These are phyloP conservation scores for Scophthalmus maximus DNA, from an alignment of 2,113 vertebrate genomes.

Conservation along the genomic window DNA sequence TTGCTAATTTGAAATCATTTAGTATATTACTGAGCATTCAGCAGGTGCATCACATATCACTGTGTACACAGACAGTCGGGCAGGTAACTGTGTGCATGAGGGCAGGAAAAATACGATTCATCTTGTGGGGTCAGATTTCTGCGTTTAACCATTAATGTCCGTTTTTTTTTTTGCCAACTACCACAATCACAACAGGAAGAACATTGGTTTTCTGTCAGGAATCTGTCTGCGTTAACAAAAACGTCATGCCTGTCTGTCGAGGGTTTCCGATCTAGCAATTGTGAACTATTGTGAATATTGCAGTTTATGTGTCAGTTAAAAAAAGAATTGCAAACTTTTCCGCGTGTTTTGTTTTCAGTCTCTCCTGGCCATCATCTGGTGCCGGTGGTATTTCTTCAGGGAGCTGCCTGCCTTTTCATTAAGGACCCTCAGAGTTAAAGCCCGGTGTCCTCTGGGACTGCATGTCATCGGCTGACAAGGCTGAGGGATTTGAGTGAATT, in stretches of 20 bases:
- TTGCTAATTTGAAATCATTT: slow-evolving; percentile 93
- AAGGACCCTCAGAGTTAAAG: slow-evolving; percentile 71
- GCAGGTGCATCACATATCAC: slow-evolving; percentile 82
- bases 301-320: background rate
- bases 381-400: slow-evolving; percentile 47
- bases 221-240: slow-evolving; percentile 9
- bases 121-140: slow-evolving; percentile 83
- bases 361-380: slow-evolving; percentile 43
- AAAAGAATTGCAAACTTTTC: slow-evolving; percentile 14
- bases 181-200: slow-evolving; percentile 63
- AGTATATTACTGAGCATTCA: slow-evolving; percentile 68
- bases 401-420: slow-evolving; percentile 71
- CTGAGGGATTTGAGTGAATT: slow-evolving; percentile 77
- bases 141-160: slow-evolving; percentile 70
- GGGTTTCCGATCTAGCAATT: background rate
- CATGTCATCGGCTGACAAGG: slow-evolving; percentile 75
- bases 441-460: slow-evolving; percentile 62
- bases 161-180: slow-evolving; percentile 59
- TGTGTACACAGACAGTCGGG: slow-evolving; percentile 41
- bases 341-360: background rate
- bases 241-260: background rate
- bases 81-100: slow-evolving; percentile 20
- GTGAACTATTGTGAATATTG: slow-evolving; percentile 1
- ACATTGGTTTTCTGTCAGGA: slow-evolving; percentile 47
- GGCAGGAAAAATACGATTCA: slow-evolving; percentile 62